A percentile compares a stretch with the other conserved stretches of the same genome.
Conservation (phyloP, 2,888 invertebrate genomes). For the Apamea anceps region DNA sequence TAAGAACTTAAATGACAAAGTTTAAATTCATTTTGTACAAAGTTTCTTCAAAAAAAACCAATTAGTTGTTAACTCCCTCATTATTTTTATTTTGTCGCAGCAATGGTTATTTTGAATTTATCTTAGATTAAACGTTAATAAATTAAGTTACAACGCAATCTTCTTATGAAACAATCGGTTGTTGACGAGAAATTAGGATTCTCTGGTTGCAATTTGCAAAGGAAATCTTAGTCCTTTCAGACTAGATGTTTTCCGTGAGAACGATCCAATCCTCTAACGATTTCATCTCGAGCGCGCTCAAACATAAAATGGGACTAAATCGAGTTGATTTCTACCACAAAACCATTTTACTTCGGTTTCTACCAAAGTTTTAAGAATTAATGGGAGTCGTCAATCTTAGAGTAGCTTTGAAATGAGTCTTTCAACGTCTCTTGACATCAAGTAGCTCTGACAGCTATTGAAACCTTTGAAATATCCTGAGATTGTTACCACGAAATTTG, state of each 20-base stretch:
- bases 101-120: slow-evolving; percentile 9
- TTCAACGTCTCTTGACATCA: slow-evolving; percentile 30
- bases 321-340: slow-evolving; percentile 67
- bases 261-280: slow-evolving; percentile 60
- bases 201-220: slow-evolving; percentile 42
- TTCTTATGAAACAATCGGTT: slow-evolving; percentile 40
- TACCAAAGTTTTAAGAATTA: slow-evolving; percentile 60
- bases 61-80: slow-evolving; percentile 22
- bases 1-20: slow-evolving; percentile 39
- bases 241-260: slow-evolving; percentile 39
- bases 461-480: slow-evolving; percentile 29
- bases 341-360: slow-evolving; percentile 63
- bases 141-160: slow-evolving; percentile 43
- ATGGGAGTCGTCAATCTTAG: slow-evolving; percentile 57
- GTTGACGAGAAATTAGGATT: slow-evolving; percentile 43
- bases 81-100: slow-evolving; percentile 13
- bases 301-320: slow-evolving; percentile 66
- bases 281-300: slow-evolving; percentile 64
- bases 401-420: slow-evolving; percentile 51
- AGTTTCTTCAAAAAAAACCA: slow-evolving; percentile 24
- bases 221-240: slow-evolving; percentile 36
- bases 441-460: slow-evolving; percentile 38
- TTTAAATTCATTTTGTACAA: slow-evolving; percentile 48
- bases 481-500: slow-evolving; percentile 28
- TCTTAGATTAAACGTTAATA: slow-evolving; percentile 21